Base-by-base conservation (phyloP, 2,888 invertebrate species). In the Quadroppia sp. region DNA sequence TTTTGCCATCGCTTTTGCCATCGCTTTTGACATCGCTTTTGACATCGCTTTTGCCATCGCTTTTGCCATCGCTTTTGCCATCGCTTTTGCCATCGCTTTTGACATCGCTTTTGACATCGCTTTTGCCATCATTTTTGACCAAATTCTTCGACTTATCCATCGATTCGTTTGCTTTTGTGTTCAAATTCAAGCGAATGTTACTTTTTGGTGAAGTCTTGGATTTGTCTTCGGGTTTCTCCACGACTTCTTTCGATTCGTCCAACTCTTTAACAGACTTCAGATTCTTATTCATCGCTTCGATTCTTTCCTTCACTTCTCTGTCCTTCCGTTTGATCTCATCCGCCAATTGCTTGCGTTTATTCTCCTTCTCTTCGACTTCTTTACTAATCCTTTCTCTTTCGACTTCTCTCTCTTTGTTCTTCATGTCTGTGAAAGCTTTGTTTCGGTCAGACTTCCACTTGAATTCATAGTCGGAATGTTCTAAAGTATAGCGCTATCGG, bases 241-340 rank as follows among this genome's bases (percentile, higher is more conserved):
- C 61, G 1, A 9, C 13, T 2, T 1, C 59, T 15, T 61, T 61
- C 2, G 30, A n/a, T 13, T 61, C 61, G 17, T 61, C 61, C 32
- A 61, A 61, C 17, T 61, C 61, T 17, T 61, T 61, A 36, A 61
- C 32, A 7, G n/a, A n/a, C n/a, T 61, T 61, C 61, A 32, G 4
- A n/a, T 6, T 32, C 61, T 32, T 32, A 61, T 61, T 61, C 61
- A 61, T 61, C 1, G 30, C 32, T 9, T 61, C 32, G n/a, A 61
- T 61, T 32, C n/a, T 61, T 6, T 61, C 61, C 32, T 61, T 61
- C 30, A 61, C 30, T 1, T 30, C 61, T n/a, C 17, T 30, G 17
- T 61, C 61, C 61, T 61, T 61, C 4, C 61, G 61, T 61, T 61
- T 61, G 32, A 61, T 32, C 61, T 61, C 61, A 17, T 61, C 61